Base-by-base conservation (phyloP, 1,140 invertebrate genomes). In the Zaprionus vittiger region DNA sequence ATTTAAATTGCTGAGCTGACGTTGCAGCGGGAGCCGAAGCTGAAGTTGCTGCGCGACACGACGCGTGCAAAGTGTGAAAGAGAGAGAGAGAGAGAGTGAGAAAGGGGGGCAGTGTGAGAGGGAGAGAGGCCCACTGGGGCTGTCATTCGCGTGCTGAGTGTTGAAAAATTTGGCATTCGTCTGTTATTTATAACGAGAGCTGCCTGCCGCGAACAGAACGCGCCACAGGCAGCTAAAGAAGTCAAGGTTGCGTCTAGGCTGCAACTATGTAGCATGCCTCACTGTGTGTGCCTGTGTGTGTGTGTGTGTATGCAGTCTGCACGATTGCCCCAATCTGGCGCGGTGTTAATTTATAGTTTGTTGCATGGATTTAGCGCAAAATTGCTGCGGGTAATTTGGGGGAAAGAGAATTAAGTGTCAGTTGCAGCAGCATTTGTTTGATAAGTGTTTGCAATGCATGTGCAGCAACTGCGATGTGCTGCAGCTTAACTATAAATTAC, bases 1-100 rank as follows among this genome's bases (percentile, higher is more conserved):
- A 89, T 89, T 89, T 89, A 89, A 89, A 89, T 89, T 90, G 84
- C 78, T 87, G 83, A 86, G 69, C 82, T 62, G 65, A 54, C 55
- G 66, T 44, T 34, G 56, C 9, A 34, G 56, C 31, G 9, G 56
- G 14, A 24, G 41, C 41, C 41, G n/a, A 34, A 56, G 52, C 15
- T 57, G 54, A 31, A 22, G 55, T n/a, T 68, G 66, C 5, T 26
- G 44, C 12, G 44, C 26, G 4, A 49, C 15, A 17, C 31, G 24
- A 12, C 5, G 15, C 55, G 28, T 31, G 28, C 24, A 31, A 14
- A 31, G n/a, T 2, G n/a, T 11, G 34, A n/a, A 17, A 47, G 59
- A 26, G 20, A 37, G 14, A 15, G 14, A 15, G 5, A 34, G 37
- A 20, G 22, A 24, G 59, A 26, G 20, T 28, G 14, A 20, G 5